Evolutionary conservation across 2,888 invertebrate species (phyloP), one percentile per base, ranked within the genome.

Genomic region (Oligia fasciuncula): DNA sequence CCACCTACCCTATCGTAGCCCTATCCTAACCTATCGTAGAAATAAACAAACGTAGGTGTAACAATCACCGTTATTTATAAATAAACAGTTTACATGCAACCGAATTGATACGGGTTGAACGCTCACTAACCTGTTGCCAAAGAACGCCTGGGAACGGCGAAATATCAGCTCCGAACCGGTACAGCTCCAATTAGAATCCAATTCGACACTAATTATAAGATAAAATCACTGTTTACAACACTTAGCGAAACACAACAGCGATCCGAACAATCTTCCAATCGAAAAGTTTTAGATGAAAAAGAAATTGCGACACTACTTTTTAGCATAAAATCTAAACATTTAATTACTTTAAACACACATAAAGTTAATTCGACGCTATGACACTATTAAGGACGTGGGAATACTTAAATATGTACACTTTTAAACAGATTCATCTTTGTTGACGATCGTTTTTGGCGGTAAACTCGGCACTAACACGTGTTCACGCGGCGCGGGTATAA

Each of bases 131-230:
- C 89, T 89, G 89, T 89, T 89, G 88, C 87, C 84, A 88, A 79
- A 85, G 79, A 79, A 78, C 83, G 88, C 86, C 88, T 89, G 80
- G 85, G 85, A 82, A 83, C 84, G 87, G 80, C 89, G 85, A 83
- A 79, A 85, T 81, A 85, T 83, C 85, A 86, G 86, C 85, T 78
- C 77, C 77, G 68, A 81, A 72, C 75, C 80, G 80, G 87, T 90
- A 87, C 83, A 88, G 87, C 89, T 92, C 92, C 92, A 93, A 90
- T 91, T 90, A 92, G 91, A 92, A 93, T 92, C 93, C 92, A 92
- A 92, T 91, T 90, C 83, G 91, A 92, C 93, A 92, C 91, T 90
- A 91, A 81, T 87, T 89, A 87, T 82, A 86, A 78, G 80, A 89
- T 77, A 88, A 86, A 85, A 87, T 83, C 92, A 92, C 93, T 89